These are phyloP conservation scores for Drosophila nigricruria DNA, from an alignment of 2,888 invertebrate species.

Conservation along the genomic window DNA sequence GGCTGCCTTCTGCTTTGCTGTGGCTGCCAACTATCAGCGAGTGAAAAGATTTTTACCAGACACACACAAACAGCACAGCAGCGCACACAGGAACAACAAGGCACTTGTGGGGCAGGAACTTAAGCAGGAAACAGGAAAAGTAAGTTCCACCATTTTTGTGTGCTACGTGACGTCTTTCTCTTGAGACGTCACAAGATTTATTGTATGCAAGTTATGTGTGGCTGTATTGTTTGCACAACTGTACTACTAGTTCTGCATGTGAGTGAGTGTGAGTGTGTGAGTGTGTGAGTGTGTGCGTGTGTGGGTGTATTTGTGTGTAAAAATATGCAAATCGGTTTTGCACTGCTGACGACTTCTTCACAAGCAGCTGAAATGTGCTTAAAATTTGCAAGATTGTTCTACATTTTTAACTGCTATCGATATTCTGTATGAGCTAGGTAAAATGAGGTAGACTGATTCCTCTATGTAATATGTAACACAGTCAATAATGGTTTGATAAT, in stretches of 20 bases:
- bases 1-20: constrained; percentile 42
- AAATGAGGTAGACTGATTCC: not conserved
- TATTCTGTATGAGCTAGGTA: constrained; percentile 6
- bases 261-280: constrained; percentile 12
- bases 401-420: constrained; percentile 70
- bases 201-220: constrained; percentile 78
- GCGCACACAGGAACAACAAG: constrained; percentile 52
- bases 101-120: constrained; percentile 70
- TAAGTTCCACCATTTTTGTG: constrained; percentile 70
- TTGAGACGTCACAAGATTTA: constrained; percentile 80
- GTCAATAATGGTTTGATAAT: accelerated
- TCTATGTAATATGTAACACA: not conserved
- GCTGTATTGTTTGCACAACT: constrained; percentile 58
- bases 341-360: constrained; percentile 71
- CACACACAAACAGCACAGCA: constrained; percentile 41
- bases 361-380: constrained; percentile 76
- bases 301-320: constrained; percentile 20
- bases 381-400: constrained; percentile 75
- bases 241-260: constrained; percentile 24
- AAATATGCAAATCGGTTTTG: constrained; percentile 77
- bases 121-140: constrained; percentile 78
- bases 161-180: constrained; percentile 80
- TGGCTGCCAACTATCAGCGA: constrained; percentile 64
- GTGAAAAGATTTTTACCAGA: constrained; percentile 64
- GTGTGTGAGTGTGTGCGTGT: constrained; percentile 12